Conservation (phyloP, 2,797 vertebrate species). For the Zalophus californianus region DNA sequence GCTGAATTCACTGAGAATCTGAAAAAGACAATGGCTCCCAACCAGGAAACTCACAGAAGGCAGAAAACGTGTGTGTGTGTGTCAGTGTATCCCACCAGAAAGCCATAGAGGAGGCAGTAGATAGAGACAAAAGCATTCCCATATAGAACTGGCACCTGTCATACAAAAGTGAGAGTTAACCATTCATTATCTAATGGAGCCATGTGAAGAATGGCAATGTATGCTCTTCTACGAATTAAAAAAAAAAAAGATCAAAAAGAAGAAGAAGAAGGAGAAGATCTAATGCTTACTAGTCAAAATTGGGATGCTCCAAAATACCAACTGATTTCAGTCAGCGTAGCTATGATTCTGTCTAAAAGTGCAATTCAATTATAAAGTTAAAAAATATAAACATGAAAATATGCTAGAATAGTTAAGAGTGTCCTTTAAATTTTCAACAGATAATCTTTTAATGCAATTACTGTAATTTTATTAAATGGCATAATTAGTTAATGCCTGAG, state of each 20-base stretch:
- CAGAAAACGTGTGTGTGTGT: neutral
- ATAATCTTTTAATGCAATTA: slow-evolving; percentile 89
- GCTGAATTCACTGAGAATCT: neutral
- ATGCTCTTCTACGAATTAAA: neutral
- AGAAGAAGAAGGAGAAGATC: neutral
- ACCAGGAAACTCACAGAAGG: neutral
- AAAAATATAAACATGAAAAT: slow-evolving; percentile 77
- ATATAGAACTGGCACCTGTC: rapidly evolving
- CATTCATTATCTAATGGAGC: neutral
- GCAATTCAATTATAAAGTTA: slow-evolving; percentile 63
- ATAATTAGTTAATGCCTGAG: slow-evolving; percentile 89
- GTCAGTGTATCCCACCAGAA: neutral
- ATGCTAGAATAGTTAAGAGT: slow-evolving; percentile 80
- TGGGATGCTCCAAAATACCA: neutral
- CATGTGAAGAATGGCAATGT: rapidly evolving
- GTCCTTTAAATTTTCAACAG: slow-evolving; percentile 83
- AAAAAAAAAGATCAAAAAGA: neutral
- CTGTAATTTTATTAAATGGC: slow-evolving; percentile 89
- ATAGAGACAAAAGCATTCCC: rapidly evolving
- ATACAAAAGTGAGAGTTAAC: neutral
- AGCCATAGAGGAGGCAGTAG: neutral
- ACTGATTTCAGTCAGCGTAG: neutral
- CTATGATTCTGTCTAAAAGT: neutral
- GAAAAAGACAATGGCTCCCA: neutral
- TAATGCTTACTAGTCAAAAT: neutral